phyloP scores from a whole-genome alignment of 2,113 vertebrate species.

The Telmatochromis sp. region DNA sequence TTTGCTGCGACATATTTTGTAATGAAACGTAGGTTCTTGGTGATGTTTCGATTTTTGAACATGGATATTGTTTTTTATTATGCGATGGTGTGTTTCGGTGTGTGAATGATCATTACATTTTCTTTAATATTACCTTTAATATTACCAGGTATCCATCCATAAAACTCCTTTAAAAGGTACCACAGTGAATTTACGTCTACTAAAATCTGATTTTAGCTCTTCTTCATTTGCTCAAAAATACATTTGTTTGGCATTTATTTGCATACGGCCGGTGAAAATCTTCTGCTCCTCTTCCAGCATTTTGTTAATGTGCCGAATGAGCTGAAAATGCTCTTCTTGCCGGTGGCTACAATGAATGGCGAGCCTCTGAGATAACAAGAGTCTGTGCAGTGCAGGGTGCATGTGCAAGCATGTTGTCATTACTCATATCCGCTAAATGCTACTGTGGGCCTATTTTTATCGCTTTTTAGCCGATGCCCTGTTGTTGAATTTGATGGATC shows the following conservation, averaged over 20 bases:
- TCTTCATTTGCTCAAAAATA: not conserved
- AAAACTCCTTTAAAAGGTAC: not conserved
- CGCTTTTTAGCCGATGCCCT: conserved; percentile 29
- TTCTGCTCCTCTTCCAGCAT: conserved; percentile 8
- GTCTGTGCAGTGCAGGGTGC: conserved; percentile 15
- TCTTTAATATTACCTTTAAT: conserved; percentile 1
- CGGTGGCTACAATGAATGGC: conserved; percentile 41
- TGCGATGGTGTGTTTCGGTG: conserved; percentile 3
- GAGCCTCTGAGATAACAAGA: conserved; percentile 19
- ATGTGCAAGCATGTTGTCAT: conserved; percentile 43
- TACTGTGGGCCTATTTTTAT: conserved; percentile 39
- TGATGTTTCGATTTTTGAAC: conserved; percentile 34
- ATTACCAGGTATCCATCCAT: conserved; percentile 18
- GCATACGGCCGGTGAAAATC: not conserved
- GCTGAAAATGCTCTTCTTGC: conserved; percentile 48
- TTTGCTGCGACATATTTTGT: conserved; percentile 55
- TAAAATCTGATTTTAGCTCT: not conserved
- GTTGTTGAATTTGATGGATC: conserved; percentile 34
- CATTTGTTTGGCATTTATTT: conserved; percentile 2
- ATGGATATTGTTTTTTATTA: conserved; percentile 42
- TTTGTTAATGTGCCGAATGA: conserved; percentile 15
- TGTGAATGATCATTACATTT: not conserved
- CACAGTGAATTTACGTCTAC: conserved; percentile 2
- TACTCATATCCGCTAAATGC: conserved; percentile 30
- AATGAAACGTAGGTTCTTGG: conserved; percentile 36